Evolutionary conservation across 2,888 invertebrate species (phyloP), one percentile per base, ranked within the genome.

Genomic region (Andrena bucephala): DNA sequence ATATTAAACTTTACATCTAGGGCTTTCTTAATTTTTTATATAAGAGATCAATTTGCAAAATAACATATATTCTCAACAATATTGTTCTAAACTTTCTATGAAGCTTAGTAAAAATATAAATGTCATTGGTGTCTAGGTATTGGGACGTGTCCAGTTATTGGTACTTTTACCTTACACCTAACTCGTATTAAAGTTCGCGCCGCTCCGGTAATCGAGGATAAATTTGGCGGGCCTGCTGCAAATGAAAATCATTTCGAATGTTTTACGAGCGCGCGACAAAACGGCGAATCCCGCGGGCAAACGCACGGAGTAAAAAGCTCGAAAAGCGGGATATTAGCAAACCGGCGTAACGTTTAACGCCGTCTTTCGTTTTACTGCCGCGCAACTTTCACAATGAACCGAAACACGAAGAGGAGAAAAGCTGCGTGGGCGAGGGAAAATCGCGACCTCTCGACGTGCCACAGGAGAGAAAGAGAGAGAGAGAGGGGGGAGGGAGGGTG

Each of bases 331-430:
- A 83, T 65, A 74, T 74, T 71, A 68, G 76, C 72, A 70, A 62
- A 70, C 36, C 66, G 50, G 67, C 60, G 57, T 66, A 73, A 60
- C 63, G 73, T 70, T 83, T 80, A 76, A 84, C 67, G 81, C 52
- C 72, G 73, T 62, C 72, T 76, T 69, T 36, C 73, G 80, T 80
- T 84, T 74, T 76, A 74, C 79, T 48, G 65, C 24, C 84, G 67
- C n/a, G 42, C 20, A 63, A 68, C 71, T 77, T 73, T 67, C 70
- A 65, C 81, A 82, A 85, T 69, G 78, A 78, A 48, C 48, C 36
- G 59, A 68, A 67, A 74, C 54, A 20, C 29, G 24, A 2, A 8
- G 20, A 54, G 54, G 54, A 54, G 20, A 54, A 54, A 54, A 54
- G 54, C 20, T 24, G 20, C 8, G 60, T 3, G 29, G 16, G 62